A percentile compares a stretch with the other conserved stretches of the same genome.
Evolutionary conservation across 2,113 vertebrate species (phyloP).

Genomic region (Chaenogobius annularis): DNA sequence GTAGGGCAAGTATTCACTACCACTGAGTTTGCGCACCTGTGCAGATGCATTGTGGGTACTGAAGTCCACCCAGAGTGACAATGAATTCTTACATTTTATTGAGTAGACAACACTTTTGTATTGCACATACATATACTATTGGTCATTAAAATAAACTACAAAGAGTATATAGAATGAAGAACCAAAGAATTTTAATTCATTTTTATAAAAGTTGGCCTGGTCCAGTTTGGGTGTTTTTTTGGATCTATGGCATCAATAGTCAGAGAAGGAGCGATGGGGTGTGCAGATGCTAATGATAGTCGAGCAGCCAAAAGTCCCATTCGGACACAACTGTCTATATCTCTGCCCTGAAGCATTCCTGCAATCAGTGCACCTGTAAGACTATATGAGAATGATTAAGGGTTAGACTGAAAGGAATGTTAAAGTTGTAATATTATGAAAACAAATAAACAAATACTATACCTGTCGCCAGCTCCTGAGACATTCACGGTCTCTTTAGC

Average conservation of each 20-base stretch:
- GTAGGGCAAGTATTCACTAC: constrained; percentile 64
- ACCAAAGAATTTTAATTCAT: constrained; percentile 45
- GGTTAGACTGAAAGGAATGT: background rate
- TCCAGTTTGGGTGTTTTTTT: constrained; percentile 69
- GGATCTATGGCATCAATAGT: constrained; percentile 69
- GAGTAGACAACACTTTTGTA: background rate
- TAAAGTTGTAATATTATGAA: background rate
- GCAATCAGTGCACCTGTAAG: constrained; percentile 84
- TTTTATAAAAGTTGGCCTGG: constrained; percentile 63
- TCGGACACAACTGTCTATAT: constrained; percentile 79
- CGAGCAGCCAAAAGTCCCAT: constrained; percentile 82
- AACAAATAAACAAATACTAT: constrained; percentile 4
- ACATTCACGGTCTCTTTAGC: constrained; percentile 82
- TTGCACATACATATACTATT: background rate
- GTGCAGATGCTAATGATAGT: constrained; percentile 75
- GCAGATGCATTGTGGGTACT: constrained; percentile 62
- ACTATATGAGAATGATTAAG: constrained; percentile 62
- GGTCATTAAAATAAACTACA: background rate
- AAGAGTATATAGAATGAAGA: too few species aligned
- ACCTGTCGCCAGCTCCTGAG: constrained; percentile 92
- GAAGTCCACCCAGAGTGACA: constrained; percentile 36
- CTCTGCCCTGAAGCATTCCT: constrained; percentile 75
- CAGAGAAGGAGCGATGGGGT: constrained; percentile 77
- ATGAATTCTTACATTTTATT: background rate
- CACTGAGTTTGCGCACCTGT: constrained; percentile 69